phyloP scores from a whole-genome alignment of 2,888 invertebrate species.

The Coelogynopora nodosa region DNA sequence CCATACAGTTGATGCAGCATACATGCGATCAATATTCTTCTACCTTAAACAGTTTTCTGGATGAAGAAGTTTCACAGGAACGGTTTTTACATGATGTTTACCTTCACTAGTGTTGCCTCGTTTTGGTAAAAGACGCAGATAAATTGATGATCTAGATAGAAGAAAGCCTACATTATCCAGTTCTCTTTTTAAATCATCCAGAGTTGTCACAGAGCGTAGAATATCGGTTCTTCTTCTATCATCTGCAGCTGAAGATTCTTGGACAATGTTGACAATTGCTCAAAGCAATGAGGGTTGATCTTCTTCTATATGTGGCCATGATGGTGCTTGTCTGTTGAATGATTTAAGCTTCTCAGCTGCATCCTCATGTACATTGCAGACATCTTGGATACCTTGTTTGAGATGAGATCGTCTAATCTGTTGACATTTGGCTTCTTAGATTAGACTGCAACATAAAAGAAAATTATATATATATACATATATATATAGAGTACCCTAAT shows the following conservation, averaged over 20 bases:
- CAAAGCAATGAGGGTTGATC: neutral
- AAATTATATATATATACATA: too few relatives aligned
- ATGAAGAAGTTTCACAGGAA: slow-evolving; percentile 47
- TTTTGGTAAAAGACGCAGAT: slow-evolving; percentile 36
- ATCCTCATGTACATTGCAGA: neutral
- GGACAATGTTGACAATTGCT: neutral
- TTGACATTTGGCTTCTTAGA: neutral
- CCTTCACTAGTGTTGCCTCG: slow-evolving; percentile 37
- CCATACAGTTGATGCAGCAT: slow-evolving; percentile 51
- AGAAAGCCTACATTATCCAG: slow-evolving; percentile 16
- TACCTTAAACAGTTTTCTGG: slow-evolving; percentile 47
- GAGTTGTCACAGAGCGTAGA: neutral
- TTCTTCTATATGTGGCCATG: neutral
- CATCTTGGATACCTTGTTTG: neutral
- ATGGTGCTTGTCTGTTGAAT: neutral
- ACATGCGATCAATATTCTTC: slow-evolving; percentile 52
- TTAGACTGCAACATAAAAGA: neutral
- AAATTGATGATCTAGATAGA: slow-evolving; percentile 34
- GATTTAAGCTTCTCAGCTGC: neutral
- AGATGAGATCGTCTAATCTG: neutral
- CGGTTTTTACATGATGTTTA: slow-evolving; percentile 40
- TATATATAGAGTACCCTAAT: too few relatives aligned
- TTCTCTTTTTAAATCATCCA: slow-evolving; percentile 18
- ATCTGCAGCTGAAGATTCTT: slow-evolving; percentile 32
- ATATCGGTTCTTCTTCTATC: slow-evolving; percentile 33